Base-by-base conservation (phyloP, 2,113 vertebrate genomes). In the Lutjanus erythropterus region DNA sequence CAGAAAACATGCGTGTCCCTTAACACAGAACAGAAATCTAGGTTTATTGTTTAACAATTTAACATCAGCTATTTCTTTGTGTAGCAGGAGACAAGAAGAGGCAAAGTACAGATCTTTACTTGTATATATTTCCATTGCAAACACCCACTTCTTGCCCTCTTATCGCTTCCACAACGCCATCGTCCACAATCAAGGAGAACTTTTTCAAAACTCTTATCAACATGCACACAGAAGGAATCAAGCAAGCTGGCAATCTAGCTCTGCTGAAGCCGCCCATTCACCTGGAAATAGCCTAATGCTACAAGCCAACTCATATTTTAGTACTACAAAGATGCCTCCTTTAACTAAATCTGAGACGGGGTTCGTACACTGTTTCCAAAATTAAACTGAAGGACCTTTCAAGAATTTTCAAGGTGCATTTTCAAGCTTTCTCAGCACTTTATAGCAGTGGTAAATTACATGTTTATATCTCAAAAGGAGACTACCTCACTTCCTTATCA, bases 191-290 rank as follows among this genome's bases (percentile, higher is more conserved):
- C 58, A 60, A 50, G 46, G 37, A 44, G 18, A 50, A 53, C 71
- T 73, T 79, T 65, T 8, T 41, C 27, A 23, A 59, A 70, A 25
- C 60, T 23, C 86, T 93, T 92, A 94, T 94, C 91, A 78, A 66
- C 16, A 25, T 33, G 33, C 71, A 80, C 55, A 77, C 90, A 90
- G 78, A 44, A 33, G 79, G 9, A 42, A 41, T 37, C 9, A 16
- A 44, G 61, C 85, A 87, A 85, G 85, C 82, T 88, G 85, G 58
- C 60, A 74, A 91, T 91, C 90, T 84, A 14, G 61, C n/a, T 42
- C 21, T 47, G 42, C 53, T 55, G 71, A 78, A 86, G 72, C 66
- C 86, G 80, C 80, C 90, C 84, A 31, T 56, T 66, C 67, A 62
- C 49, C 35, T 52, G 50, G 37, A 80, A 55, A 66, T 25, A 39